Conservation (phyloP, 2,888 invertebrate genomes). For the Hartigia nigra region DNA sequence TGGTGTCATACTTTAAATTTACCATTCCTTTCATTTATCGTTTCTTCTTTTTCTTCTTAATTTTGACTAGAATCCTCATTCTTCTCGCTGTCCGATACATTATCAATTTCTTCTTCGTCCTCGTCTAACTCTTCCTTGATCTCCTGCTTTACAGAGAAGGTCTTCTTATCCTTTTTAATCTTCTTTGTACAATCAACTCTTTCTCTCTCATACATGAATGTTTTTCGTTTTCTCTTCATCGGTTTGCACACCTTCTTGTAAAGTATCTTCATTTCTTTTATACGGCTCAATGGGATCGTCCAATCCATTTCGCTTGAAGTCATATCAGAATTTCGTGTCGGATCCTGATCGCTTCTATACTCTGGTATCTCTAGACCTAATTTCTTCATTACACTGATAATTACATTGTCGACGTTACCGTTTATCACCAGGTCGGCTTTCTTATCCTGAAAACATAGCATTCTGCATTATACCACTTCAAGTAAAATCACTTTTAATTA, state of each 20-base stretch:
- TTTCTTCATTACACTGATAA: constrained; percentile 79
- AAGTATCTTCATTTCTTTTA: constrained; percentile 73
- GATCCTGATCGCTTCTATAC: constrained; percentile 76
- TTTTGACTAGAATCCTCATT: not conserved
- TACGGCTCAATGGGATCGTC: constrained; percentile 75
- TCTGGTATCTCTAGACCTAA: constrained; percentile 80
- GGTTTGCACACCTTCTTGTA: constrained; percentile 70
- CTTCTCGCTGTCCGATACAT: not conserved
- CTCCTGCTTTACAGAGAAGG: constrained; percentile 27
- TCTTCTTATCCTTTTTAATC: constrained; percentile 33
- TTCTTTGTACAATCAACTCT: constrained; percentile 40
- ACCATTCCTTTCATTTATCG: not conserved
- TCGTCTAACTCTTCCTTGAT: constrained; percentile 4
- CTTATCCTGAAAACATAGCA: constrained; percentile 76
- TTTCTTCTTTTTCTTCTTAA: not conserved
- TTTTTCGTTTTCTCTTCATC: constrained; percentile 61
- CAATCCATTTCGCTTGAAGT: constrained; percentile 73
- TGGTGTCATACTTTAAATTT: not conserved
- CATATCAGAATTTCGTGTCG: constrained; percentile 70
- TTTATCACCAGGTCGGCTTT: constrained; percentile 91
- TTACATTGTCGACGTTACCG: constrained; percentile 87
- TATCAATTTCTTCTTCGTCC: constrained; percentile 3
- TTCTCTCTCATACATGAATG: constrained; percentile 62
- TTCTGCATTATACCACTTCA: not conserved
- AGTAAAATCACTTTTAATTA: not conserved